Conservation (phyloP, 1,140 invertebrate species). For the Condylostylus longicornis region DNA sequence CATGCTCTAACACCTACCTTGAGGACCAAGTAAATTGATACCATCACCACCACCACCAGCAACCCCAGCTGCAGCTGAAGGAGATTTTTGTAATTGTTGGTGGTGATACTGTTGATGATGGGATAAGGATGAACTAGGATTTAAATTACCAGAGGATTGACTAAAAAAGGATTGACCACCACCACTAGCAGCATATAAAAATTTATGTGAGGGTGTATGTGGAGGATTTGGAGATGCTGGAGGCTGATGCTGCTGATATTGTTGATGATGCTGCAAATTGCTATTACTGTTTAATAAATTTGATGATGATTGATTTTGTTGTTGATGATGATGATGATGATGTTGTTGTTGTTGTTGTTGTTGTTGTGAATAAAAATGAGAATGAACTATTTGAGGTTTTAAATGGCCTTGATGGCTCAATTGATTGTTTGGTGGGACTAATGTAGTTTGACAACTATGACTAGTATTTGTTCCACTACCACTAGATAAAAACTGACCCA, state of each 20-base stretch:
- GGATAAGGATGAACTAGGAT: constrained; percentile 4
- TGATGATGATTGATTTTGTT: constrained; percentile 2
- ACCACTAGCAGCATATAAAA: constrained; percentile 28
- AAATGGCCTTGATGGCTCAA: no score
- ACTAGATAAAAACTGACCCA: constrained; percentile 61
- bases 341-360: constrained; percentile 9
- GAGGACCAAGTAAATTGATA: constrained; percentile 9
- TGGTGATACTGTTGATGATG: constrained; percentile 5
- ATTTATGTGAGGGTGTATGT: constrained; percentile 19
- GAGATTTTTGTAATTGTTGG: constrained; percentile 25
- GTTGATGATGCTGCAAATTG: constrained; percentile 11
- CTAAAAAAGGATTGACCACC: constrained; percentile 11
- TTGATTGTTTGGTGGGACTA: constrained; percentile 8
- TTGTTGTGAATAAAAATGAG: constrained; percentile 14
- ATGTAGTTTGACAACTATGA: constrained; percentile 19
- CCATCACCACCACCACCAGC: constrained; percentile 21
- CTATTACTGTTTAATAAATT: constrained; percentile 7
- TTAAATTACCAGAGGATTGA: constrained; percentile 4
- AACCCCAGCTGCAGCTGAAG: no score
- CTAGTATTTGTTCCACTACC: constrained; percentile 20
- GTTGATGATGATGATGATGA: not conserved
- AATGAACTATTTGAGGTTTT: constrained; percentile 19
- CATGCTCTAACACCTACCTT: constrained; percentile 35
- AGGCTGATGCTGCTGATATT: constrained; percentile 11
- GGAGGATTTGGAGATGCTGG: constrained; percentile 20